These are phyloP conservation scores for Pangasianodon hypophthalmus DNA, from an alignment of 2,113 vertebrate species.

Conservation along the genomic window DNA sequence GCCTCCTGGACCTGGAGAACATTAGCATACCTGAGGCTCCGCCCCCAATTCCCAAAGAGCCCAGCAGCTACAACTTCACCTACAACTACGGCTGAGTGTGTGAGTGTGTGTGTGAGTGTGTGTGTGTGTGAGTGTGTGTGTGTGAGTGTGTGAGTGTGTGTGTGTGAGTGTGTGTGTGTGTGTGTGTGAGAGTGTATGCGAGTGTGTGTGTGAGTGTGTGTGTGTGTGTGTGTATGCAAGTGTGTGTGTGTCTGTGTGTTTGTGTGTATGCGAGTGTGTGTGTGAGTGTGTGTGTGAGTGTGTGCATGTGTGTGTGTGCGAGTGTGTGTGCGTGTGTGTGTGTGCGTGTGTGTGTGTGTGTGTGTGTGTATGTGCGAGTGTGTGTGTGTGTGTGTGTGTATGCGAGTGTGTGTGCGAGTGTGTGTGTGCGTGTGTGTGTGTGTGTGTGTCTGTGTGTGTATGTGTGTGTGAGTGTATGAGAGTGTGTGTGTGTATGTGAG, in stretches of 20 bases:
- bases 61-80: constrained; percentile 96
- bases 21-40: constrained; percentile 93
- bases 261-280: neutral
- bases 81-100: constrained; percentile 91
- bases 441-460: constrained; percentile 33
- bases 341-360: neutral
- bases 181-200: constrained; percentile 18
- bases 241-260: no score
- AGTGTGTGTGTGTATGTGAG: constrained; percentile 25
- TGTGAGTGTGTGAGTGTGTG: constrained; percentile 27
- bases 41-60: constrained; percentile 93
- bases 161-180: neutral
- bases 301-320: constrained; percentile 36
- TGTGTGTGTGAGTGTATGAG: constrained; percentile 42
- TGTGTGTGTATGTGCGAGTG: constrained; percentile 38
- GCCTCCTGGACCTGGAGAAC: constrained; percentile 95
- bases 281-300: constrained; percentile 50
- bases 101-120: constrained; percentile 34
- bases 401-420: constrained; percentile 26
- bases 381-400: constrained; percentile 43
- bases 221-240: no score
- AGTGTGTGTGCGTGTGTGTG: neutral
- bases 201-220: neutral
- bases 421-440: constrained; percentile 66
- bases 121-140: constrained; percentile 51